Base-by-base conservation (phyloP, 2,113 vertebrate genomes). In the Microtus richardsoni region DNA sequence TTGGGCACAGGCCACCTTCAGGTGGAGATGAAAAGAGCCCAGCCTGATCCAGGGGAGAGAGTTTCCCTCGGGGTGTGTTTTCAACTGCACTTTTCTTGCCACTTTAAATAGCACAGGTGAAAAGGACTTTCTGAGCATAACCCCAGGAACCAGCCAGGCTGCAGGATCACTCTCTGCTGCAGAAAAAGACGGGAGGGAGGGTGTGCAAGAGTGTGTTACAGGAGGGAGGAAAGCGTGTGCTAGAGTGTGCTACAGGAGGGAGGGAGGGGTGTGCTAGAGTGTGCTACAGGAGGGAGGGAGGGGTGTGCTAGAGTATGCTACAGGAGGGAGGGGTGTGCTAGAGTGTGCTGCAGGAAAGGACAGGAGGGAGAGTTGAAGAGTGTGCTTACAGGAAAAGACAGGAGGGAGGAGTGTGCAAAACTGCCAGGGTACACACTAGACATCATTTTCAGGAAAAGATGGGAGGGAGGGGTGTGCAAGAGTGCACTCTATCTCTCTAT, bases 11-110 rank as follows among this genome's bases (percentile, higher is more conserved):
- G 93, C 90, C 93, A 96, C 96, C 95, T 97, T 96, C 88, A 92
- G 97, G 92, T 92, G 91, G 95, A 97, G 97, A 97, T 97, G 96
- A 98, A 97, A 97, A 96, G 95, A 41, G 71, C 73, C 70, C 70
- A 19, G 83, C 52, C 86, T 93, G 96, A 88, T 95, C 95, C 75
- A 52, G 88, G 93, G 88, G 88, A 96, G 84, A 89, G 70, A n/a
- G 87, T 78, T 96, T 97, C 85, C 90, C 93, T 85, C 49, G 74
- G 97, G 92, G 91, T 94, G 92, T 94, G 97, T 95, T 93, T 97
- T 88, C 88, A 86, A 60, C 94, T 93, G 79, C 71, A 60, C 87
- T 91, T 93, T 96, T 93, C 90, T 78, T 94, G 82, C 93, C 89
- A 54, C 77, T 92, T 96, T 80, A 91, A 96, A 95, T 80, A 95